These are phyloP conservation scores for Conopomorpha cramerella DNA, from an alignment of 1,140 invertebrate species.

Conservation along the genomic window DNA sequence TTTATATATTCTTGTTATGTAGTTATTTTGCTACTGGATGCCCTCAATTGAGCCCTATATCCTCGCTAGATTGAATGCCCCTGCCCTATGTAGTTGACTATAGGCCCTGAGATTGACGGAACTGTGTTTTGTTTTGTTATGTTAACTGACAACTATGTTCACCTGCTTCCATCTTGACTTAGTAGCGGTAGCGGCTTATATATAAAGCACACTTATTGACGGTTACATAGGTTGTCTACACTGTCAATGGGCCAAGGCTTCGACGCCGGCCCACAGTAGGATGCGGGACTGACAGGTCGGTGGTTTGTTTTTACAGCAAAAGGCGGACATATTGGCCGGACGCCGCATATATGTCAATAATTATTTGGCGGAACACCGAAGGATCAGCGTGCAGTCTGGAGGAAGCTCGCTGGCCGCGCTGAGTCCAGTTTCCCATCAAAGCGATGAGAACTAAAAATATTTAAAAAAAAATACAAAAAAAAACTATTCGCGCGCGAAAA, in stretches of 20 bases:
- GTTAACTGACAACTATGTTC: neutral
- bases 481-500: constrained; percentile 11
- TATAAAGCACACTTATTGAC: too few relatives aligned
- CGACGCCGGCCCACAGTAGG: constrained; percentile 8
- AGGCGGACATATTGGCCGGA: constrained; percentile 61
- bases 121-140: constrained; percentile 29
- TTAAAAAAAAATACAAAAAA: constrained; percentile 10
- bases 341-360: constrained; percentile 63
- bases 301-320: constrained; percentile 59
- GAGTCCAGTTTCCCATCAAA: constrained; percentile 54
- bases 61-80: constrained; percentile 55
- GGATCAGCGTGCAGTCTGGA: constrained; percentile 60
- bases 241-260: too few relatives aligned
- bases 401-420: constrained; percentile 52
- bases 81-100: constrained; percentile 30
- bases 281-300: constrained; percentile 35
- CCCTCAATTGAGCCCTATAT: constrained; percentile 35
- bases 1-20: constrained; percentile 29
- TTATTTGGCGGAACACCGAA: constrained; percentile 62
- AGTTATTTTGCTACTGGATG: constrained; percentile 52
- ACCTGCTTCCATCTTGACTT: too few relatives aligned
- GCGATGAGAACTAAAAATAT: constrained; percentile 41
- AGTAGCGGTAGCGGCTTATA: too few relatives aligned
- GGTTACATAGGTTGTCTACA: too few relatives aligned
- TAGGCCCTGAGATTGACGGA: constrained; percentile 41